Conservation (phyloP, 2,797 vertebrate genomes). For the Morelia viridis region DNA sequence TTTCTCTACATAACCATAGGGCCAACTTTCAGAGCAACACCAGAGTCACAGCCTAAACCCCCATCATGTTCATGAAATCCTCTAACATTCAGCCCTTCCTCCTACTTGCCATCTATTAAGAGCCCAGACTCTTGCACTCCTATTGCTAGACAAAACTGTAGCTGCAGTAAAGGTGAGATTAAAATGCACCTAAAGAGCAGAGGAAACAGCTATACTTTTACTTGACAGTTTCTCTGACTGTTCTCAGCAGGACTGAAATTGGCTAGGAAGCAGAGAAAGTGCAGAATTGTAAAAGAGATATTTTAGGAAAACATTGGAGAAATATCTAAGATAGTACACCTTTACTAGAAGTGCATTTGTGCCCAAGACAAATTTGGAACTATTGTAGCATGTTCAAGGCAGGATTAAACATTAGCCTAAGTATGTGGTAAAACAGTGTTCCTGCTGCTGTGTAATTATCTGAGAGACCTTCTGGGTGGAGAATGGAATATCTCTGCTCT, state of each 20-base stretch:
- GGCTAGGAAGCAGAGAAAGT: slow-evolving; percentile 29
- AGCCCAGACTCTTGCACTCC: background rate
- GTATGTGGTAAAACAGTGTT: slow-evolving; percentile 25
- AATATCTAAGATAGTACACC: slow-evolving; percentile 24
- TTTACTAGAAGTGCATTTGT: slow-evolving; percentile 35
- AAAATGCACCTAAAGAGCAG: slow-evolving; percentile 39
- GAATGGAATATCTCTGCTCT: slow-evolving; percentile 10
- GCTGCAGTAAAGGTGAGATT: slow-evolving; percentile 10
- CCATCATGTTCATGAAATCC: background rate
- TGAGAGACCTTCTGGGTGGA: slow-evolving; percentile 1
- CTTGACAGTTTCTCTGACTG: slow-evolving; percentile 27
- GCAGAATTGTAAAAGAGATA: slow-evolving; percentile 35
- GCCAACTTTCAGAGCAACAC: background rate
- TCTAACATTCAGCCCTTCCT: background rate
- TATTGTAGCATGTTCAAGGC: slow-evolving; percentile 19
- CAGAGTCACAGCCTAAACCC: background rate
- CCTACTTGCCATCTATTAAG: background rate
- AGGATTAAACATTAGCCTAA: slow-evolving; percentile 28
- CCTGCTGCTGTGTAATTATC: slow-evolving; percentile 35
- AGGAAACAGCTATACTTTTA: slow-evolving; percentile 35
- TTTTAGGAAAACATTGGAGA: slow-evolving; percentile 34
- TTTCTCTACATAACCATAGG: background rate
- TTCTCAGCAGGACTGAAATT: slow-evolving; percentile 46
- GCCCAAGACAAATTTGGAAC: slow-evolving; percentile 21
- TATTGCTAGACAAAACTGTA: slow-evolving; percentile 19